These are phyloP conservation scores for Diacarnus erythraeanus DNA, from an alignment of 37 sponge, comb jelly and placozoan species.

Conservation along the genomic window DNA sequence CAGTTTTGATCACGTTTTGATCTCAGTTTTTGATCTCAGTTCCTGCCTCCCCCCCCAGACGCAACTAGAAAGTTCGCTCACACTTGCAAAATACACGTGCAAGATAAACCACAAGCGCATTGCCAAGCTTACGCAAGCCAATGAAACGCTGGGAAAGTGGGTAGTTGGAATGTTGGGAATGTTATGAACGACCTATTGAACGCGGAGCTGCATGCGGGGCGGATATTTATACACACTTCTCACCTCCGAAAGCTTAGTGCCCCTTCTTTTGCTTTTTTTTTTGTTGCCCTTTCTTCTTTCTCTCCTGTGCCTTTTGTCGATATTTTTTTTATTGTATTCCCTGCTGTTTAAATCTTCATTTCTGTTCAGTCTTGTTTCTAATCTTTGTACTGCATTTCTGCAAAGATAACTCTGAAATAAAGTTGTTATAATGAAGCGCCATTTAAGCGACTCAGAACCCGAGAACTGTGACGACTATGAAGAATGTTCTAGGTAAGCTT, in stretches of 20 bases:
- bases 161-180: slow-evolving; percentile 1
- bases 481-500: slow-evolving; percentile 73
- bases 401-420: neutral
- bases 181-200: neutral
- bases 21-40: neutral
- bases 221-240: slow-evolving; percentile 1
- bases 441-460: slow-evolving; percentile 68
- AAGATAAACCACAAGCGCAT: neutral
- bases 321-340: neutral
- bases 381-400: neutral
- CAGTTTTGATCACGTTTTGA: too few species aligned
- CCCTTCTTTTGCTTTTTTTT: slow-evolving; percentile 1
- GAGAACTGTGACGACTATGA: slow-evolving; percentile 73
- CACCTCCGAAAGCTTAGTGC: slow-evolving; percentile 11
- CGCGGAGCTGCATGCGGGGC: neutral
- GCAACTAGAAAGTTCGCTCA: neutral
- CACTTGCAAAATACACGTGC: neutral
- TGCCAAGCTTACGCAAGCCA: neutral
- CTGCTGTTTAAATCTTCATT: slow-evolving; percentile 1
- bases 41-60: neutral
- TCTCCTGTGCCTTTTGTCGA: slow-evolving; percentile 5
- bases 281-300: neutral
- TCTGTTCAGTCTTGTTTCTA: neutral
- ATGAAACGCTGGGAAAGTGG: neutral
- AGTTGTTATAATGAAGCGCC: slow-evolving; percentile 92